These are phyloP conservation scores for Cygnus olor DNA, from an alignment of 2,797 vertebrate species.

Conservation along the genomic window DNA sequence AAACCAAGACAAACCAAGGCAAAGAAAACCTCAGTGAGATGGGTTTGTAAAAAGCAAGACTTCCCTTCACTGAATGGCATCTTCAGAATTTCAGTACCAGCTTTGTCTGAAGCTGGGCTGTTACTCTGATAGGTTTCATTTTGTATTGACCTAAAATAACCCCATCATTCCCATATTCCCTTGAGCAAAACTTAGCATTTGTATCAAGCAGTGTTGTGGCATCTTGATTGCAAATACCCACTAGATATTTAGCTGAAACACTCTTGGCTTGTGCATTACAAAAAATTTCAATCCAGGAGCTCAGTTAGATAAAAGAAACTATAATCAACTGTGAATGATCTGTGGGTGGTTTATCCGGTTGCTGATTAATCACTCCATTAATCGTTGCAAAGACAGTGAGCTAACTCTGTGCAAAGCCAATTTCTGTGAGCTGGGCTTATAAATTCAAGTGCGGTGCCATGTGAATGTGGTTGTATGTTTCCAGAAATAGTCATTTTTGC, in stretches of 20 bases:
- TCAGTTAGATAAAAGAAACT: conserved; percentile 44
- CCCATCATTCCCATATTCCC: background rate
- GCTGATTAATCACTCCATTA: conserved; percentile 56
- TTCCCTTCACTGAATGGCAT: background rate
- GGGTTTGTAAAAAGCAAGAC: background rate
- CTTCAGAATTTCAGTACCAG: background rate
- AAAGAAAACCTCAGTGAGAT: background rate
- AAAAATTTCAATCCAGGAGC: conserved; percentile 29
- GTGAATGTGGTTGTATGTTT: background rate
- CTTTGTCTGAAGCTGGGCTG: background rate
- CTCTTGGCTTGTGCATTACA: background rate
- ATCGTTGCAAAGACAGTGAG: conserved; percentile 11
- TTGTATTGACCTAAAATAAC: background rate
- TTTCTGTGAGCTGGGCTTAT: conserved; percentile 1
- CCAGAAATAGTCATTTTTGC: background rate
- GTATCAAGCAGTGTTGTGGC: background rate
- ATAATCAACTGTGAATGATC: conserved; percentile 51
- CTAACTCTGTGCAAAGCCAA: background rate
- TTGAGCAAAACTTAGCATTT: conserved; percentile 21
- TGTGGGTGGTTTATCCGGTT: conserved; percentile 33
- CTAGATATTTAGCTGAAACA: conserved; percentile 28
- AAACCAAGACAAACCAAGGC: background rate
- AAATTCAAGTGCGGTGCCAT: background rate
- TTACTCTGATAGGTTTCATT: background rate
- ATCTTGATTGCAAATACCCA: conserved; percentile 8